These are phyloP conservation scores for Lasioglossum vierecki DNA, from an alignment of 2,888 invertebrate species.

Conservation along the genomic window DNA sequence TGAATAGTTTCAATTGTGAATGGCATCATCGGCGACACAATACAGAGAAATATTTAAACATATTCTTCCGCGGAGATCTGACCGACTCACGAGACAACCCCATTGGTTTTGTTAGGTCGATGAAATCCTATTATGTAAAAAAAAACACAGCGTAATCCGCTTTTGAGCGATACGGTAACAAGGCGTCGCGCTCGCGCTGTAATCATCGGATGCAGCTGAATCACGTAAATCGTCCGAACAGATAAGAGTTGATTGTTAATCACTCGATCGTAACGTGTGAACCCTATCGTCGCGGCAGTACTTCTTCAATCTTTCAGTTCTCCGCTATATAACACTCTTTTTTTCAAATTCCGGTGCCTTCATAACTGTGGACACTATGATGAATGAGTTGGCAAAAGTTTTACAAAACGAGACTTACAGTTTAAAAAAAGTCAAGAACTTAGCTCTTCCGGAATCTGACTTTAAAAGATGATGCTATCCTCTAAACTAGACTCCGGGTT, in stretches of 20 bases:
- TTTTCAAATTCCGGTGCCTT: not conserved
- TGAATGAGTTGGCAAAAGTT: not conserved
- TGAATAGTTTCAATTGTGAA: not conserved
- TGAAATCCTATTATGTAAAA: constrained; percentile 52
- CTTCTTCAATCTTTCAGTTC: not conserved
- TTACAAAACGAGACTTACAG: too few species aligned
- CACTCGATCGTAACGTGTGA: not conserved
- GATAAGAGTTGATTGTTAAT: constrained; percentile 15
- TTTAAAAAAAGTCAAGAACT: too few species aligned
- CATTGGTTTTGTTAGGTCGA: constrained; percentile 36
- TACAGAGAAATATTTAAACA: not conserved
- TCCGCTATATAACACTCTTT: not conserved
- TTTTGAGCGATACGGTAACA: constrained; percentile 23
- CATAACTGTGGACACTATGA: not conserved
- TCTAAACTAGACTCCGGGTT: too few species aligned
- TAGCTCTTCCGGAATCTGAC: too few species aligned
- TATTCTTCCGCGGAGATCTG: constrained; percentile 18
- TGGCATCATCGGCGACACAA: not conserved
- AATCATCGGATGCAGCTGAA: constrained; percentile 19
- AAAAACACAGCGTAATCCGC: constrained; percentile 34
- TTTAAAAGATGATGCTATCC: too few species aligned
- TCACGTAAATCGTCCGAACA: constrained; percentile 17
- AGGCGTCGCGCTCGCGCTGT: not conserved
- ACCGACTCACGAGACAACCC: constrained; percentile 33
- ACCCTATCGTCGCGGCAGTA: not conserved